These are phyloP conservation scores for Eretmochelys imbricata DNA, from an alignment of 2,113 vertebrate species.

Conservation along the genomic window DNA sequence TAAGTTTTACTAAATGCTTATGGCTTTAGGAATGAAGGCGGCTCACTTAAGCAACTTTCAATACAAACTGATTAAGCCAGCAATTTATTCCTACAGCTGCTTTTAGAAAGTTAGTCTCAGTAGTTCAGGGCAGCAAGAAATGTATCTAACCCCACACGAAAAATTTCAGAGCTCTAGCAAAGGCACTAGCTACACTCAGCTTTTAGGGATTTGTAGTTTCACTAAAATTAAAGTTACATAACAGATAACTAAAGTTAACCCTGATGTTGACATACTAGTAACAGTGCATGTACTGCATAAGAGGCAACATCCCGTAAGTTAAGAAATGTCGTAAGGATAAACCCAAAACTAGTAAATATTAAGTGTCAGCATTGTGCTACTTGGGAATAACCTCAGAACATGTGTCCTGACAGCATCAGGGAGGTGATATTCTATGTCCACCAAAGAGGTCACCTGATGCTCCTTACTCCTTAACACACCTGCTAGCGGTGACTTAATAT, in stretches of 20 bases:
- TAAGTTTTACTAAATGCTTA: background rate
- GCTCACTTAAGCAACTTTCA: background rate
- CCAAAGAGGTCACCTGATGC: slow-evolving; percentile 32
- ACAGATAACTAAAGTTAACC: background rate
- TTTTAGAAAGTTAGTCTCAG: background rate
- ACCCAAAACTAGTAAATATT: background rate
- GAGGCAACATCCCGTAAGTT: background rate
- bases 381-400: rapidly evolving
- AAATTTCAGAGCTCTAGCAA: background rate
- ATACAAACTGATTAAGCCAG: background rate
- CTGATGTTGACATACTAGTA: background rate
- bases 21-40: slow-evolving; percentile 11
- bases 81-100: background rate
- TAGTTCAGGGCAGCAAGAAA: slow-evolving; percentile 23
- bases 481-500: background rate
- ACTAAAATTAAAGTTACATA: background rate
- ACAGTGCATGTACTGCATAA: background rate
- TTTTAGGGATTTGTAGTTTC: background rate
- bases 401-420: slow-evolving; percentile 8
- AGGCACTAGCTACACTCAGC: background rate
- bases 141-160: slow-evolving; percentile 2
- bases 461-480: background rate
- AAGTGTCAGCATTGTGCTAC: background rate
- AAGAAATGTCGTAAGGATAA: background rate
- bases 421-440: background rate